Conservation (phyloP, 2,888 invertebrate species). For the Diplolepis rosae region DNA sequence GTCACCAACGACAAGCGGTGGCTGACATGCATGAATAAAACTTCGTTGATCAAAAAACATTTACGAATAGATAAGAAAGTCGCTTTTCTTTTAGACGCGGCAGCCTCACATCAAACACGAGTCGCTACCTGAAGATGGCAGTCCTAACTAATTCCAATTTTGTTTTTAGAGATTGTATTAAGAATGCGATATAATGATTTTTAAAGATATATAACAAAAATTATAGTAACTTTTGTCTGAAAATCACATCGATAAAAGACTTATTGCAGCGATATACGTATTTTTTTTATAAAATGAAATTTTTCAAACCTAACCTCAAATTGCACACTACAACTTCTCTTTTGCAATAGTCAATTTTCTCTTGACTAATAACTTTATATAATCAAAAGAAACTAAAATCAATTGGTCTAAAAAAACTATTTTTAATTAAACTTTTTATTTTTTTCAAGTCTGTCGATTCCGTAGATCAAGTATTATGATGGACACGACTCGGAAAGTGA, state of each 20-base stretch:
- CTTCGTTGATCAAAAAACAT: background rate
- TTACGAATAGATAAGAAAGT: background rate
- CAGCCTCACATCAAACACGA: background rate
- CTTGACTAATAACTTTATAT: no score
- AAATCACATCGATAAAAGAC: background rate
- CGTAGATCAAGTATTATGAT: no score
- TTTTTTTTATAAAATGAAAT: background rate
- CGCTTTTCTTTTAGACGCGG: background rate
- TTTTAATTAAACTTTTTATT: no score
- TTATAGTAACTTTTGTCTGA: background rate
- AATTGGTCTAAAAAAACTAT: no score
- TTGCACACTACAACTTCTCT: no score
- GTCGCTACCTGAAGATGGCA: background rate
- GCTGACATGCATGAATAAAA: constrained; percentile 20
- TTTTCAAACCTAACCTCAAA: background rate
- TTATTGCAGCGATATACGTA: background rate
- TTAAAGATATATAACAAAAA: background rate
- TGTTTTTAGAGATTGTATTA: background rate
- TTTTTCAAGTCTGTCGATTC: no score
- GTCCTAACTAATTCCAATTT: background rate
- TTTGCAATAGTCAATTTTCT: no score
- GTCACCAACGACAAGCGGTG: background rate
- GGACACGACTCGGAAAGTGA: no score
- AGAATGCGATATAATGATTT: background rate
- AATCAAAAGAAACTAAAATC: no score